A percentile compares a stretch with the other conserved stretches of the same genome.
Conservation (phyloP, 2,888 invertebrate species). For the Phengaris arion region DNA sequence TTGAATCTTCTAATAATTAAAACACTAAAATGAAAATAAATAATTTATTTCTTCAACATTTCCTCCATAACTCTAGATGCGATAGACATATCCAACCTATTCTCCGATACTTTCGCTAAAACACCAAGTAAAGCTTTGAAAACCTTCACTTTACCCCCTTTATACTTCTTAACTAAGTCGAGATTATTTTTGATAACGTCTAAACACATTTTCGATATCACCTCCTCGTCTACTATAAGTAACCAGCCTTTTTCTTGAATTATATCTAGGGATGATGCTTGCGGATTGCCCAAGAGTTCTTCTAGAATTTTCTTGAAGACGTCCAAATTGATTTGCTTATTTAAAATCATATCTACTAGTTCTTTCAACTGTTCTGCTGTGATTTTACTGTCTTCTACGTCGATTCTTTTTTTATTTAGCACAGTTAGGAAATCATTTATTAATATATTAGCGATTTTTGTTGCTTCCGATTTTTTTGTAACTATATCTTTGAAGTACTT, state of each 20-base stretch:
- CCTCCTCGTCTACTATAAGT: constrained; percentile 80
- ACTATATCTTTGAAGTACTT: constrained; percentile 79
- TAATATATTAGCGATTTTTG: constrained; percentile 83
- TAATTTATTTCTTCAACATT: constrained; percentile 72
- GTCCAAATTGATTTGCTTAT: constrained; percentile 81
- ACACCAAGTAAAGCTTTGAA: constrained; percentile 82
- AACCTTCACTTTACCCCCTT: constrained; percentile 84
- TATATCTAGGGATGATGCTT: constrained; percentile 64
- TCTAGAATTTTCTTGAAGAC: constrained; percentile 70
- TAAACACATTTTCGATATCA: constrained; percentile 81
- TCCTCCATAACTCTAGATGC: constrained; percentile 81
- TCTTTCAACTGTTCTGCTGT: constrained; percentile 79
- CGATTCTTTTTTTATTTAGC: constrained; percentile 82
- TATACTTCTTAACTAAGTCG: constrained; percentile 83
- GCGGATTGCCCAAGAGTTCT: constrained; percentile 52
- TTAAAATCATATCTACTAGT: constrained; percentile 80
- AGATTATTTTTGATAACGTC: constrained; percentile 82
- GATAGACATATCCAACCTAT: constrained; percentile 84
- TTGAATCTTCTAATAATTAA: constrained; percentile 33
- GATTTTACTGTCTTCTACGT: constrained; percentile 77
- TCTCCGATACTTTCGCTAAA: constrained; percentile 78
- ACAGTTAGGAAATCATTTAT: constrained; percentile 84
- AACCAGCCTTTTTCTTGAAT: constrained; percentile 82
- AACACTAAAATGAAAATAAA: constrained; percentile 33
- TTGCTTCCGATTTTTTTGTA: constrained; percentile 70